Evolutionary conservation across 2,888 invertebrate species (phyloP).

Genomic region (Andrena chrysosceles): DNA sequence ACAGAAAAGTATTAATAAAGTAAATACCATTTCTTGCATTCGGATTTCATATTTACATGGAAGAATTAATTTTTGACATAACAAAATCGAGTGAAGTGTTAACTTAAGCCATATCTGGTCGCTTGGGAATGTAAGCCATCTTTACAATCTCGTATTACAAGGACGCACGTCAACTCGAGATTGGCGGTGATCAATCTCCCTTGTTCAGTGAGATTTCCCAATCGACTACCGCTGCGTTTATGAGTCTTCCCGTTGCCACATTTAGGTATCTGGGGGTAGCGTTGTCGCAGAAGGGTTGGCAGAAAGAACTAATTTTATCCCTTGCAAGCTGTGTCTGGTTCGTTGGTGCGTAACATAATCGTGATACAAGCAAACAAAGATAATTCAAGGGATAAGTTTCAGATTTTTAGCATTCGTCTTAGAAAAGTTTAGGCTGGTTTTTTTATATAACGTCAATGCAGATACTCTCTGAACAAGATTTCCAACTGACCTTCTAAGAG

Average conservation of each 20-base stretch:
- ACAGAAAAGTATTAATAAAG: too few species aligned
- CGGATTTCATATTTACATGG: neutral
- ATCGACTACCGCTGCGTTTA: constrained; percentile 5
- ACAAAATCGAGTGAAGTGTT: too few species aligned
- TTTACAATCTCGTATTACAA: constrained; percentile 9
- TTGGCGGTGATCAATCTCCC: constrained; percentile 68
- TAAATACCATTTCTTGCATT: neutral
- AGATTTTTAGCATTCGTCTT: constrained; percentile 20
- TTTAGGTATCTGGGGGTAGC: constrained; percentile 17
- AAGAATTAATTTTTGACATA: too few species aligned
- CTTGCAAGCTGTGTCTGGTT: neutral
- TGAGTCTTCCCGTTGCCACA: constrained; percentile 1
- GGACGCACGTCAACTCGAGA: constrained; percentile 41
- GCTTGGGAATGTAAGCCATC: constrained; percentile 28
- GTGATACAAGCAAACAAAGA: neutral
- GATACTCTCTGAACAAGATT: constrained; percentile 28
- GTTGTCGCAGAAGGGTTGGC: neutral
- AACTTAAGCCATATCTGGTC: neutral
- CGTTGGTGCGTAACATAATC: constrained; percentile 33
- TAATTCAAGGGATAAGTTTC: constrained; percentile 35
- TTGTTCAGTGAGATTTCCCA: constrained; percentile 64
- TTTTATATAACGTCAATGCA: constrained; percentile 23
- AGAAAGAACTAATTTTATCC: too few species aligned
- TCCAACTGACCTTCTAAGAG: neutral
- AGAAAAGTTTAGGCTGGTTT: constrained; percentile 48